Evolutionary conservation across 2,113 vertebrate genomes (phyloP), one percentile per base, ranked within the genome.

Genomic region (Athene cunicularia): DNA sequence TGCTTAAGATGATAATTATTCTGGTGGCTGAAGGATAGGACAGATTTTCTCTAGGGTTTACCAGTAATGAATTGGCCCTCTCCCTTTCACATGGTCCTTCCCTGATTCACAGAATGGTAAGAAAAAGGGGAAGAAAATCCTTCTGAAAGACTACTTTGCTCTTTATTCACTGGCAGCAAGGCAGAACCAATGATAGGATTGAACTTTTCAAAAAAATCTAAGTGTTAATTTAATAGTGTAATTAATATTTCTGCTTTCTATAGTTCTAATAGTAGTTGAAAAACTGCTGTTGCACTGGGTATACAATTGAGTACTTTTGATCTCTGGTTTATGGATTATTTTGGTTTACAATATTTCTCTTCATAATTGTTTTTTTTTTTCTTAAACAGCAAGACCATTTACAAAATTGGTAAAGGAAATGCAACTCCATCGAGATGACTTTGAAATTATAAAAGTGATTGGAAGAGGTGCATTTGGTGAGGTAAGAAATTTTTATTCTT

Each of bases 401-500:
- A 98, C 98, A 24, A 98, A 98, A 32, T 84, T 98, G 96, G 98
- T 99, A 80, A 99, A 98, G 97, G 98, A 99, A 68, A 98, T 99
- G 98, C 98, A 98, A 8, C 98, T 99, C 9, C 98, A 98, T 68
- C 98, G 98, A 67, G 98, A 99, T 83, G 98, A 99, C 97, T 99
- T 99, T 81, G 98, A 99, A 95, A 98, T 99, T 30, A 98, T 99
- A 86, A 99, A 99, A 98, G 98, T 99, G 33, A 99, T 99, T 2
- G 98, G 98, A 93, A 98, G 98, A 97, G 98, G 98, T 21, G 98
- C 98, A 53, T 99, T 99, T 82, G 98, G 98, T 39, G 98, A 99
- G 98, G 98, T 99, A 97, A 98, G 98, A 71, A 20, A 14, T 50
- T 80, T 76, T 94, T 92, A 62, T 14, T 92, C 11, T 66, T 28